Conservation (phyloP, 2,113 vertebrate species). For the Gambusia holbrooki region DNA sequence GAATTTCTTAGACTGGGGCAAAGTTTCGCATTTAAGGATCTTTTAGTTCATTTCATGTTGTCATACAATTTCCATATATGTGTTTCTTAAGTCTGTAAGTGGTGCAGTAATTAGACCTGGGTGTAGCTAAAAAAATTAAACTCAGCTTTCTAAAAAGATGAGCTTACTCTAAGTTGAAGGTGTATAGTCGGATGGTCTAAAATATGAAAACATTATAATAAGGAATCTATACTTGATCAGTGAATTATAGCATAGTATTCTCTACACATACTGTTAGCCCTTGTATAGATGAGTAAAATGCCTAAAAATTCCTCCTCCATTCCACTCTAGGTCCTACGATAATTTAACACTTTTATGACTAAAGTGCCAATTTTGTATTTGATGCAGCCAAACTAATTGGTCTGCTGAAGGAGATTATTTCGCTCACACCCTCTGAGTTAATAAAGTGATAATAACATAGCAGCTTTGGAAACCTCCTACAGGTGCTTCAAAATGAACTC, state of each 20-base stretch:
- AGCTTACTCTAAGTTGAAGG: background rate
- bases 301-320: background rate
- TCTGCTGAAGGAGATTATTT: conserved; percentile 46
- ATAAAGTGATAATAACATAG: conserved; percentile 38
- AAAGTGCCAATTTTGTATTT: conserved; percentile 49
- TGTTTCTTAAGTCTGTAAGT: background rate
- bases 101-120: background rate
- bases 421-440: conserved; percentile 44
- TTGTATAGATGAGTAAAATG: background rate
- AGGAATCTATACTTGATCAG: background rate
- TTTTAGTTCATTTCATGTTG: background rate
- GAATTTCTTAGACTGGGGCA: background rate
- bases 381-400: conserved; percentile 49
- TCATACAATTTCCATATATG: background rate
- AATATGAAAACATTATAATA: background rate
- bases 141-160: background rate
- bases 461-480: background rate
- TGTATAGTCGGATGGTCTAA: too few species aligned
- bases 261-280: background rate
- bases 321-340: background rate
- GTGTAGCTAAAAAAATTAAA: background rate
- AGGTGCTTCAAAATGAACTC: conserved; percentile 4
- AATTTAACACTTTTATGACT: background rate
- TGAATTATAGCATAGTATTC: background rate
- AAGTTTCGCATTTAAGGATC: background rate